These are phyloP conservation scores for Zoroaster sp. DNA, from an alignment of 53 echinoderm and acorn worm genomes.

Conservation along the genomic window DNA sequence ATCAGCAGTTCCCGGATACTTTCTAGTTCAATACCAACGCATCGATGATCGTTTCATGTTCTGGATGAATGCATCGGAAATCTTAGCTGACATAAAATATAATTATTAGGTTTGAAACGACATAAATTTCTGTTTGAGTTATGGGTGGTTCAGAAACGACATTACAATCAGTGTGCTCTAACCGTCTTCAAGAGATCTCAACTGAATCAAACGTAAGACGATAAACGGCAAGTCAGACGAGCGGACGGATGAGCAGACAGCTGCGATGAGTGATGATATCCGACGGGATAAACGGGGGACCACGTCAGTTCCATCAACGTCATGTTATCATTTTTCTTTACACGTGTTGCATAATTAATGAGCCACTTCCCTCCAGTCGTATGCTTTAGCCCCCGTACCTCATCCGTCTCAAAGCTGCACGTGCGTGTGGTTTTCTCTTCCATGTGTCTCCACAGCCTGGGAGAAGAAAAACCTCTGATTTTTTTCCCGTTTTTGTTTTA, in stretches of 20 bases:
- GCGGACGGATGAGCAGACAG: neutral
- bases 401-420: neutral
- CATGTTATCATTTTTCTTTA: neutral
- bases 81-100: no score
- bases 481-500: neutral
- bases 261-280: neutral
- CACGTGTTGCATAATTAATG: neutral
- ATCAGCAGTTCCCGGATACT: no score
- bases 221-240: no score
- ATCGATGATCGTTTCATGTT: no score
- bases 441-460: neutral
- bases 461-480: neutral
- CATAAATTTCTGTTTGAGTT: no score
- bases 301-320: neutral
- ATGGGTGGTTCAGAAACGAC: no score
- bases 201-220: no score
- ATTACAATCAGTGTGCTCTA: no score
- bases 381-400: neutral
- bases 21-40: no score
- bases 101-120: no score
- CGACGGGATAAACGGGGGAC: neutral
- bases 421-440: neutral
- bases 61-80: no score
- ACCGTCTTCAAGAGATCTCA: no score
- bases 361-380: neutral